phyloP scores from a whole-genome alignment of 2,113 vertebrate genomes.

The Heliornis fulica region DNA sequence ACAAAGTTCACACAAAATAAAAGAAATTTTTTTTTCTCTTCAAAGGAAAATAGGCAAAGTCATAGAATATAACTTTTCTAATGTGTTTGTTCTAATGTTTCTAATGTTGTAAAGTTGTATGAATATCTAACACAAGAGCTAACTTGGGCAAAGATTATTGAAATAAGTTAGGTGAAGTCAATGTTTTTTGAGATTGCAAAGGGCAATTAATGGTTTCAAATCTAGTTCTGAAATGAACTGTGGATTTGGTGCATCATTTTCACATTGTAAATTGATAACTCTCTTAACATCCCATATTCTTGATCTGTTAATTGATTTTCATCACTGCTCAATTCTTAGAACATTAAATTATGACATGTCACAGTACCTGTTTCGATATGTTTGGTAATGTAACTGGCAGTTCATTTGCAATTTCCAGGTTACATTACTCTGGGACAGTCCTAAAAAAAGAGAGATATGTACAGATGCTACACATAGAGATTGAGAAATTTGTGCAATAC shows the following conservation, averaged over 20 bases:
- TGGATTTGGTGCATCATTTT: neutral
- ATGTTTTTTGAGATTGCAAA: neutral
- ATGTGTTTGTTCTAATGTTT: no score
- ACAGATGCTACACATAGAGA: neutral
- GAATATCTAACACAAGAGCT: neutral
- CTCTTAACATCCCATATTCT: neutral
- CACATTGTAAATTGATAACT: neutral
- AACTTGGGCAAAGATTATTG: neutral
- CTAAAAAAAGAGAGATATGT: neutral
- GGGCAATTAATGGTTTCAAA: neutral
- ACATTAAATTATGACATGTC: neutral
- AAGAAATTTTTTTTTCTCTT: neutral
- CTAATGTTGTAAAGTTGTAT: neutral
- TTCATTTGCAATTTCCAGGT: neutral
- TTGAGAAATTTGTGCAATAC: neutral
- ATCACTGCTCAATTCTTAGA: neutral
- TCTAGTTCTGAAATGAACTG: neutral
- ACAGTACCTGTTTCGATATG: neutral
- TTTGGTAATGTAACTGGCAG: neutral
- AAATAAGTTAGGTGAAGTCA: neutral
- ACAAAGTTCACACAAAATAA: neutral
- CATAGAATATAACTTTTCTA: neutral
- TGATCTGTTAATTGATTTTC: neutral
- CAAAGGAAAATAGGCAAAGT: neutral
- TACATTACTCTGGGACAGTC: neutral